Evolutionary conservation across 2,797 vertebrate genomes (phyloP).

Genomic region (Typhlichthys subterraneus): DNA sequence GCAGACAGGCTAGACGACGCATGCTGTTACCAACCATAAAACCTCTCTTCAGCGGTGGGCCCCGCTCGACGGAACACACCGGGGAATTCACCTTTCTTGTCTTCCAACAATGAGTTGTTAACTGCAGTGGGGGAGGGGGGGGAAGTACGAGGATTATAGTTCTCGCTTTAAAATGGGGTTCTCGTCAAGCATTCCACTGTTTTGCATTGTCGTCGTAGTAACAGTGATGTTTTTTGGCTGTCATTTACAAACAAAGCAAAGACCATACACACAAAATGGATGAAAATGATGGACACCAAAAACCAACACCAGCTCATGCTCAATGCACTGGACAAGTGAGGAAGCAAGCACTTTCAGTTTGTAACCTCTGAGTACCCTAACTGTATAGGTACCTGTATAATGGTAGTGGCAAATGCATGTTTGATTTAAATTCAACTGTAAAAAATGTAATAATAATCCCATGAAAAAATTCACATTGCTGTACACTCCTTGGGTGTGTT

Average conservation of each 20-base stretch:
- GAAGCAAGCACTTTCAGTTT: slow-evolving; percentile 38
- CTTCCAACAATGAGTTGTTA: slow-evolving; percentile 57
- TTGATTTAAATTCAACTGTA: too few species aligned
- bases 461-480: too few species aligned
- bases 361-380: too few species aligned
- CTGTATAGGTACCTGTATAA: too few species aligned
- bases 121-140: slow-evolving; percentile 31
- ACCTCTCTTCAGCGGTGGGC: slow-evolving; percentile 33
- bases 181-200: slow-evolving; percentile 32
- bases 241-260: slow-evolving; percentile 10
- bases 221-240: neutral
- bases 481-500: too few species aligned
- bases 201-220: slow-evolving; percentile 13
- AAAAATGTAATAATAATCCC: too few species aligned
- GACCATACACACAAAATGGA: slow-evolving; percentile 18
- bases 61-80: slow-evolving; percentile 24
- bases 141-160: slow-evolving; percentile 33
- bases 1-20: slow-evolving; percentile 24
- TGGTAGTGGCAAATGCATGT: too few species aligned
- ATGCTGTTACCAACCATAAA: slow-evolving; percentile 58
- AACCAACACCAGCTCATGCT: slow-evolving; percentile 35
- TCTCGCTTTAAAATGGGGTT: neutral
- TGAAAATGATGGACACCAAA: slow-evolving; percentile 26
- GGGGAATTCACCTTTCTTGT: slow-evolving; percentile 36
- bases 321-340: slow-evolving; percentile 43